These are phyloP conservation scores for Calliphora vomitoria DNA, from an alignment of 2,888 invertebrate genomes.

Conservation along the genomic window DNA sequence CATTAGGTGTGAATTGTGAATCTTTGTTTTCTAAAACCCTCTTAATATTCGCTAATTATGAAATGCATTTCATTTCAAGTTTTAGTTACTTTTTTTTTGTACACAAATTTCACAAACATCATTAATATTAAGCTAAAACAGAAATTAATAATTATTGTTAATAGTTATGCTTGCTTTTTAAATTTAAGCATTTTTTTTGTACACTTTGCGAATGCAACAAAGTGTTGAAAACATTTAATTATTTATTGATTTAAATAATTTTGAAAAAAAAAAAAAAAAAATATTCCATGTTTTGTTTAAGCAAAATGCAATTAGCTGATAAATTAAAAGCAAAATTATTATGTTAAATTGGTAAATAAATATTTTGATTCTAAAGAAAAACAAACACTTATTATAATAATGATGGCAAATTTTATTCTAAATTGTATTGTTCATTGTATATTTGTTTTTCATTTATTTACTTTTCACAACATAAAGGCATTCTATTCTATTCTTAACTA, in stretches of 20 bases:
- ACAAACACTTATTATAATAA: too few relatives aligned
- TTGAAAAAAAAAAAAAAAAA: not conserved
- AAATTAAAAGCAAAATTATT: constrained; percentile 26
- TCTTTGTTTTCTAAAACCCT: not conserved
- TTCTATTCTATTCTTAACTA: not conserved
- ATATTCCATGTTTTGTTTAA: not conserved
- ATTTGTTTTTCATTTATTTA: too few relatives aligned
- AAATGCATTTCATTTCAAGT: constrained; percentile 26
- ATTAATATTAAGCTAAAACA: constrained; percentile 21
- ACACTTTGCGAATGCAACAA: constrained; percentile 1
- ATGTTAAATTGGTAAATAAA: not conserved
- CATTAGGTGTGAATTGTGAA: constrained; percentile 12
- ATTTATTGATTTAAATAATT: constrained; percentile 55
- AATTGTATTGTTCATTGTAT: too few relatives aligned
- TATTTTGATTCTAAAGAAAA: not conserved
- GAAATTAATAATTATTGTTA: not conserved
- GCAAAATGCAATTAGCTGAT: constrained; percentile 1
- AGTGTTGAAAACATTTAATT: constrained; percentile 53
- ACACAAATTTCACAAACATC: constrained; percentile 37
- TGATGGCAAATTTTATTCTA: too few relatives aligned
- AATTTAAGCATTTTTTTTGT: not conserved
- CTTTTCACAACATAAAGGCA: too few relatives aligned
- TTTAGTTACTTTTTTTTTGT: not conserved
- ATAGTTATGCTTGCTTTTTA: not conserved
- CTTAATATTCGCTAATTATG: constrained; percentile 21